Evolutionary conservation across 1,140 invertebrate genomes (phyloP), one percentile per base, ranked within the genome.

Genomic region (Drosophila kepulauana): DNA sequence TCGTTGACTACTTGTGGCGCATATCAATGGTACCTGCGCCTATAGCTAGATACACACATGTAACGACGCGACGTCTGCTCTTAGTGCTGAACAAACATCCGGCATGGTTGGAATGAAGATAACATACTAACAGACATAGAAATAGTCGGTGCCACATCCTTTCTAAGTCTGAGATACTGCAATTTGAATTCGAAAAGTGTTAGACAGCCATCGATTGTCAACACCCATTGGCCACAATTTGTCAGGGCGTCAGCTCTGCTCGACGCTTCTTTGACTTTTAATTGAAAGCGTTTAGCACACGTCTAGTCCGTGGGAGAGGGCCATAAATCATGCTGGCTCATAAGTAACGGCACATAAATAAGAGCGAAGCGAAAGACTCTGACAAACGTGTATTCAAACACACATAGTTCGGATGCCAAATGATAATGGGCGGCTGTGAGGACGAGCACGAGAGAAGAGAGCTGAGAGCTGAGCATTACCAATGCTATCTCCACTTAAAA

Each of bases 301-400:
- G 72, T 82, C 84, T 75, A 61, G 71, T 59, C 62, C 57, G 35
- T 67, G 59, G 56, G 67, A 70, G 64, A 73, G 61, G 57, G 33
- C 58, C 81, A 89, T 89, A 89, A 89, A 89, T 89, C 85, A 89
- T 89, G 67, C 48, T 30, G 38, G 57, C 81, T 73, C 85, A 89
- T 79, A 90, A 90, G 85, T 89, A 90, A 90, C 85, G 85, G 78
- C 85, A 89, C 86, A 89, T 89, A 89, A 89, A 89, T 89, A 90
- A 89, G 71, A 74, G 65, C 77, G 73, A 72, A 68, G 52, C 77
- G 76, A 76, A 74, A 82, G 79, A 72, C 43, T 67, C 51, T 8
- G 46, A 15, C 30, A 56, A 38, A 56, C 30, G 30, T 33, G 15
- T 13, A 59, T 58, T 65, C 30, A 81, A 71, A 78, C 8, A 10